These are phyloP conservation scores for Oreotragus oreotragus DNA, from an alignment of 2,113 vertebrate species.

Conservation along the genomic window DNA sequence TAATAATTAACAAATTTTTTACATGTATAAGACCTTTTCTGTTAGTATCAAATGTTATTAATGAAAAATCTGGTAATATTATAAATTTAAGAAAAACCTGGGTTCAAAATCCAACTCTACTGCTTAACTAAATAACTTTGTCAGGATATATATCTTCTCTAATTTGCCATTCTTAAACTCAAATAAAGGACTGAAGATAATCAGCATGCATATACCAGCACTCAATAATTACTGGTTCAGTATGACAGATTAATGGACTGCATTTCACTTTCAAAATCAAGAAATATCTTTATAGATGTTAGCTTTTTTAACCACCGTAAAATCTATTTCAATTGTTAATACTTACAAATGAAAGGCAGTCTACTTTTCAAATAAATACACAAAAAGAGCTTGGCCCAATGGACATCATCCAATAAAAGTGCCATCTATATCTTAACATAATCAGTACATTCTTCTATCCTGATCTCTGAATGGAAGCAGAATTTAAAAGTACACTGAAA, in stretches of 20 bases:
- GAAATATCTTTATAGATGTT: not conserved
- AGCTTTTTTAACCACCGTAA: not conserved
- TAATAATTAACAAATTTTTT: constrained; percentile 1
- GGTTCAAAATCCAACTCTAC: constrained; percentile 1
- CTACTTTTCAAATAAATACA: constrained; percentile 27
- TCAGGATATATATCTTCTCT: not conserved
- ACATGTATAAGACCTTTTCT: not conserved
- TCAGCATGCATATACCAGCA: not conserved
- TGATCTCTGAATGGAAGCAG: not conserved
- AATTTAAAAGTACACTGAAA: not conserved
- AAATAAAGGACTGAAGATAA: not conserved
- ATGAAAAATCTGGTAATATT: not conserved
- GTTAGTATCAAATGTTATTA: not conserved
- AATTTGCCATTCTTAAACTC: not conserved
- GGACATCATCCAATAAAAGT: not conserved
- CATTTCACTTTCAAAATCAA: not conserved
- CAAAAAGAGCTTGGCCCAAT: not conserved
- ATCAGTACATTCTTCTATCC: not conserved
- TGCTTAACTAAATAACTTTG: constrained; percentile 4
- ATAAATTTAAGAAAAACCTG: constrained; percentile 12
- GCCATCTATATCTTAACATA: not conserved
- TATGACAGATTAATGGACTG: not conserved
- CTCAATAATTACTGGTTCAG: not conserved
- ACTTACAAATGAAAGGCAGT: not conserved
- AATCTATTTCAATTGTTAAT: not conserved